Evolutionary conservation across 2,113 vertebrate species (phyloP).

Genomic region (Balaenoptera acutorostrata): DNA sequence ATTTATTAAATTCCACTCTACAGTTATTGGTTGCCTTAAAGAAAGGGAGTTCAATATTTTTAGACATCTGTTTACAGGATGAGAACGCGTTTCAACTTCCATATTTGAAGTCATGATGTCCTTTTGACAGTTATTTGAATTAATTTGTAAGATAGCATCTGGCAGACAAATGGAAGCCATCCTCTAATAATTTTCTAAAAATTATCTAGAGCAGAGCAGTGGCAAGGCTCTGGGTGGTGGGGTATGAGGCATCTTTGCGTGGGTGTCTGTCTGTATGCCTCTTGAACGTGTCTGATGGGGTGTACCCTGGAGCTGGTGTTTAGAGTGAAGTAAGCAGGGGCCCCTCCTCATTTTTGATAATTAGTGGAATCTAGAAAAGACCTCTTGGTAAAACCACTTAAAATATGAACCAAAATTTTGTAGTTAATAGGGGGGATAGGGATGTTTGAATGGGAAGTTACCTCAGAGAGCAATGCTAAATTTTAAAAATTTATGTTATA

Average conservation of each 20-base stretch:
- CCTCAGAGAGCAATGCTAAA: not conserved
- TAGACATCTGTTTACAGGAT: not conserved
- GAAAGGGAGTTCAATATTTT: not conserved
- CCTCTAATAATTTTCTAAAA: not conserved
- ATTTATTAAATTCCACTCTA: not conserved
- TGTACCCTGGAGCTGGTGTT: not conserved
- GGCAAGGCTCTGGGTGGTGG: not conserved
- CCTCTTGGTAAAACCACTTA: not conserved
- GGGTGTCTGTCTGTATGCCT: not conserved
- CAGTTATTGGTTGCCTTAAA: not conserved
- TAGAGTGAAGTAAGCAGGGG: not conserved
- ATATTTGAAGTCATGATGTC: not conserved
- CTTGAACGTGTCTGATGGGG: not conserved
- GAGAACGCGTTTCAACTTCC: not conserved
- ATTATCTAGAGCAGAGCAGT: not conserved
- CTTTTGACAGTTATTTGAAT: not conserved
- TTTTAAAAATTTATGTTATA: not conserved
- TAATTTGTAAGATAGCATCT: not conserved
- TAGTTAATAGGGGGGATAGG: not conserved
- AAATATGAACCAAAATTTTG: not conserved
- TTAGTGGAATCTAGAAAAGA: not conserved
- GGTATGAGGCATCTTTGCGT: accelerated
- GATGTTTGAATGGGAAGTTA: not conserved
- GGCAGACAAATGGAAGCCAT: not conserved
- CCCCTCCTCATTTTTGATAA: not conserved